Conservation (phyloP, 2,888 invertebrate species). For the Trachelus stipa region DNA sequence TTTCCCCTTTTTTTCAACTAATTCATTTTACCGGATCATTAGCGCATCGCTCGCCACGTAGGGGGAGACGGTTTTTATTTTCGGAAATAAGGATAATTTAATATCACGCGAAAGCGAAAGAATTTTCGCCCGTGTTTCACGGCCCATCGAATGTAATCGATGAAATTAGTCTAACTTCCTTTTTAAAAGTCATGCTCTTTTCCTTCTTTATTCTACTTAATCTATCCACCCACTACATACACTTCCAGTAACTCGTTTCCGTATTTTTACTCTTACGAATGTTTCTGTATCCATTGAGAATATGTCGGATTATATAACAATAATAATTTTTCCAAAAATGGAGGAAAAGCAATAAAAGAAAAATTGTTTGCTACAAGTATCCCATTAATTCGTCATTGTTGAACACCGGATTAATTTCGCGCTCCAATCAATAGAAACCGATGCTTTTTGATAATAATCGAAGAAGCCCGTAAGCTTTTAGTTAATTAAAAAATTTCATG, state of each 20-base stretch:
- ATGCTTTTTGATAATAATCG: neutral
- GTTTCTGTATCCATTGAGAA: neutral
- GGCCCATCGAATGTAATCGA: neutral
- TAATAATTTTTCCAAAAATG: neutral
- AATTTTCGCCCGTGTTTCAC: neutral
- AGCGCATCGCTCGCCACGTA: constrained; percentile 53
- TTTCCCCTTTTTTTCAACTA: constrained; percentile 43
- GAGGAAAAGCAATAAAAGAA: neutral
- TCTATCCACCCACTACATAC: neutral
- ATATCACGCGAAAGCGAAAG: neutral
- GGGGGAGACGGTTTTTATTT: constrained; percentile 35
- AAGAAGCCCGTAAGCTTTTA: neutral
- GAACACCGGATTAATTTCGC: neutral
- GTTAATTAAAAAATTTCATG: too few species aligned
- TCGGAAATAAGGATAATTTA: neutral
- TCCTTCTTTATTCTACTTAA: neutral
- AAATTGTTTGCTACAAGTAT: neutral
- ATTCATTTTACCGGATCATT: constrained; percentile 51
- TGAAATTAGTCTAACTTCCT: neutral
- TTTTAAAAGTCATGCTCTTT: neutral
- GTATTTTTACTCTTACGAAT: neutral
- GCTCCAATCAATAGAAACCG: neutral
- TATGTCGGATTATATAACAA: neutral
- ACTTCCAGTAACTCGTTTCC: neutral
- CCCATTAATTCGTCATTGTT: neutral